Base-by-base conservation (phyloP, 2,113 vertebrate species). In the Synchiropus splendidus region DNA sequence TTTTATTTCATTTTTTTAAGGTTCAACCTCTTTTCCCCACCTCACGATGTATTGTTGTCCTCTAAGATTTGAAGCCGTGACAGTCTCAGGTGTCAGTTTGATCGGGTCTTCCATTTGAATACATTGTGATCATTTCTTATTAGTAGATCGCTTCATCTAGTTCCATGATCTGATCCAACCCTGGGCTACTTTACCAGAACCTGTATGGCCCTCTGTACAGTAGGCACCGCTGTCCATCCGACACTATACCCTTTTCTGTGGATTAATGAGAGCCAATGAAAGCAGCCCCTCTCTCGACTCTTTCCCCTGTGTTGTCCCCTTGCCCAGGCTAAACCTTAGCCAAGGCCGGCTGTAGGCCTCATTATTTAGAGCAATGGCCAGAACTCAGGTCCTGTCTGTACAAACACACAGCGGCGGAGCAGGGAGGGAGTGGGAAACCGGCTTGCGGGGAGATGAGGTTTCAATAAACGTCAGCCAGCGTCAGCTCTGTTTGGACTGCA, bases 381-480 rank as follows among this genome's bases (percentile, higher is more conserved):
- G 86, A 83, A 87, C 87, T 89, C 85, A n/a, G 67, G 58, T 86
- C 88, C 88, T 88, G 89, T 91, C 90, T 96, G 89, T 85, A 79
- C 89, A 94, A 93, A 92, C 89, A 94, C 72, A 40, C 64, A 53
- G 56, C 61, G 50, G 65, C 43, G 44, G 61, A 61, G 71, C 15
- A 51, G 80, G 64, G 86, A 86, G 87, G 85, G 86, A 59, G 86
- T 77, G 85, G 85, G 86, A 87, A 88, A 88, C 80, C 80, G 51
- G 82, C 54, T 86, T 85, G 79, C 77, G 70, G 58, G 79, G 85
- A 87, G 86, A 90, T 97, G 94, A 93, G 90, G 91, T 95, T 95
- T 96, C 91, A 89, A 88, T 90, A 90, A 96, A 97, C 89, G 91
- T 96, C 92, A 92, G 88, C 82, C 87, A 90, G 86, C 83, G 80